Base-by-base conservation (phyloP, 2,113 vertebrate genomes). In the Crotalus horridus region DNA sequence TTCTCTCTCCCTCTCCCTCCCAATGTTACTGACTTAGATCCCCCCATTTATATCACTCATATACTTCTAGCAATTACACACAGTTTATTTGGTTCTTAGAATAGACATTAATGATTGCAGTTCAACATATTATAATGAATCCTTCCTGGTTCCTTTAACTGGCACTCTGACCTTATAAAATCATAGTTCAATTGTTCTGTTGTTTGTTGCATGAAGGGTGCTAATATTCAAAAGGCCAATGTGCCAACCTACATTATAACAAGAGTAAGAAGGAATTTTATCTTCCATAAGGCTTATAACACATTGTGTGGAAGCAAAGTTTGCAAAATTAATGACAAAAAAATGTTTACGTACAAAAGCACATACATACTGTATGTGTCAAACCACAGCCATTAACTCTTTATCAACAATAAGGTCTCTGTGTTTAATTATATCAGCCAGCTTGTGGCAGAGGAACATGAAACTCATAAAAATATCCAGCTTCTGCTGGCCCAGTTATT, bases 81-180 rank as follows among this genome's bases (percentile, higher is more conserved):
- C 94, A 97, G 97, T 97, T 98, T 97, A 96, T 95, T 96, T 96
- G 97, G 96, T 97, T 96, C 97, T 94, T 94, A 95, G 95, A 97
- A 97, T 94, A 95, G 97, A 95, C 95, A 97, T 97, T 97, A 96
- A 96, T 93, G 95, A 97, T 96, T 96, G 95, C 96, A 97, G 94
- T 96, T 94, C 96, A 97, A 96, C 96, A 95, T 97, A 96, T 97
- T 96, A 95, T 96, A 97, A 98, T 97, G 95, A 97, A 94, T 97
- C 97, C 95, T 97, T 95, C 91, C 96, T 59, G 48, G 94, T 91
- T 88, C 93, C 94, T 97, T 96, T 96, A 92, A 81, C 46, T 5
- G 94, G 94, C 95, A 96, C 55, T 95, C 56, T 97, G 96, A 96
- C 96, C 94, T 96, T 97, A 95, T 89, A 95, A 96, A 97, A 95